These are phyloP conservation scores for Galaxias olidus DNA, from an alignment of 2,797 vertebrate genomes.

Conservation along the genomic window DNA sequence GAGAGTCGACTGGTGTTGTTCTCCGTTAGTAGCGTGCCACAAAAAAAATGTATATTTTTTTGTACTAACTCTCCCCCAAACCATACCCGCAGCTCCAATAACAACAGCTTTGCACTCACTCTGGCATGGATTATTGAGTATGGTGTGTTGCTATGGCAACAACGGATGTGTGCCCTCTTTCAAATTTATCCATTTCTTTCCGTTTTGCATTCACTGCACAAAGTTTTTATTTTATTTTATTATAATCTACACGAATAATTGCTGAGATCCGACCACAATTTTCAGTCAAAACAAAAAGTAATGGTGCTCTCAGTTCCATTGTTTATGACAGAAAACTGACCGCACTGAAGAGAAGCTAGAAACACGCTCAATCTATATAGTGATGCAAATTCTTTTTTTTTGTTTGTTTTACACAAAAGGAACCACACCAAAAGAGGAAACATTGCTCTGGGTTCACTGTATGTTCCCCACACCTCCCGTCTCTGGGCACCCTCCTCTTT, in stretches of 20 bases:
- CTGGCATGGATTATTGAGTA: constrained; percentile 65
- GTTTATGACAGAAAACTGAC: no score
- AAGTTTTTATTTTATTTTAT: no score
- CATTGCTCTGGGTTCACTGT: no score
- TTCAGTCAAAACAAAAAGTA: no score
- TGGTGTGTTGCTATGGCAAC: constrained; percentile 78
- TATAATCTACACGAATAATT: no score
- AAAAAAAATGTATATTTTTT: constrained; percentile 41
- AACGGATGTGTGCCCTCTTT: constrained; percentile 54
- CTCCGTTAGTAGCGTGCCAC: neutral
- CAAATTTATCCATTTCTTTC: constrained; percentile 46
- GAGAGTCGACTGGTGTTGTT: constrained; percentile 26
- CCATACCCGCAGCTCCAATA: constrained; percentile 47
- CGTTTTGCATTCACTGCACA: constrained; percentile 35
- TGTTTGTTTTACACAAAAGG: no score
- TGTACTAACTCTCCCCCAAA: constrained; percentile 55
- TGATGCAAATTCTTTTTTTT: no score
- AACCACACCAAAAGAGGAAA: no score
- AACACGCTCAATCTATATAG: no score
- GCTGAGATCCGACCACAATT: no score
- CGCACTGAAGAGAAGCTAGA: no score
- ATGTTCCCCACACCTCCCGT: neutral
- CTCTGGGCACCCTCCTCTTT: neutral
- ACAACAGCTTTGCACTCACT: constrained; percentile 26
- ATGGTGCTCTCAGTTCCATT: no score